Base-by-base conservation (phyloP, 2,888 invertebrate species). In the Priocnemis perturbator region DNA sequence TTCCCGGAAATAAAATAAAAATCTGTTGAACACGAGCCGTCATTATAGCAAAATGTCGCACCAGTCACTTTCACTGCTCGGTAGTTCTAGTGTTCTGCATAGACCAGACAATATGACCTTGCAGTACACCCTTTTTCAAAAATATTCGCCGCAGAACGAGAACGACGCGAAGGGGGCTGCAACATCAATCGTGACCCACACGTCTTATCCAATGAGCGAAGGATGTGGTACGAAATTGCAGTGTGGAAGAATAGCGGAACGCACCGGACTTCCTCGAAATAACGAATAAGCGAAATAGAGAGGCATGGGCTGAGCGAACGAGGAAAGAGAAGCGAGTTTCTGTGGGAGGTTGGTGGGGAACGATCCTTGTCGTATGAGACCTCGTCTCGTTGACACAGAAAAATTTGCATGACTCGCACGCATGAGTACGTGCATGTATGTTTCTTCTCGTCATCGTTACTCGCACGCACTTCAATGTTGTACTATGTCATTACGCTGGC, bases 141-240 rank as follows among this genome's bases (percentile, higher is more conserved):
- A 26, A 26, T 5, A 26, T 26, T 26, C 26, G 5, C 26, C 3
- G 5, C 3, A 26, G 3, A 5, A 26, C 5, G 26, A 26, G 26
- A 26, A 26, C 26, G 26, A 26, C 26, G 26, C 26, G 37, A 11
- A 37, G 37, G 7, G 11, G 37, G 37, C 37, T 37, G 11, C 7
- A 11, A 7, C 7, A 11, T 11, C 1, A 3, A 37, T 3, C 37
- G 1, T 11, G 7, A 9, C 7, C 76, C 84, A 81, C 83, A n/a
- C 85, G 84, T 85, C 83, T 84, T 85, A 82, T 81, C 78, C 78
- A 83, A 84, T 78, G 82, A 79, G 78, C 82, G 82, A 85, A 86
- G 84, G 84, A 85, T 87, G 85, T 86, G 83, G 86, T 87, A 86
- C 87, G 85, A 86, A 87, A 87, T 86, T 87, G 83, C 86, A 83